Evolutionary conservation across 2,797 vertebrate genomes (phyloP).

Genomic region (Lutjanus campechanus): DNA sequence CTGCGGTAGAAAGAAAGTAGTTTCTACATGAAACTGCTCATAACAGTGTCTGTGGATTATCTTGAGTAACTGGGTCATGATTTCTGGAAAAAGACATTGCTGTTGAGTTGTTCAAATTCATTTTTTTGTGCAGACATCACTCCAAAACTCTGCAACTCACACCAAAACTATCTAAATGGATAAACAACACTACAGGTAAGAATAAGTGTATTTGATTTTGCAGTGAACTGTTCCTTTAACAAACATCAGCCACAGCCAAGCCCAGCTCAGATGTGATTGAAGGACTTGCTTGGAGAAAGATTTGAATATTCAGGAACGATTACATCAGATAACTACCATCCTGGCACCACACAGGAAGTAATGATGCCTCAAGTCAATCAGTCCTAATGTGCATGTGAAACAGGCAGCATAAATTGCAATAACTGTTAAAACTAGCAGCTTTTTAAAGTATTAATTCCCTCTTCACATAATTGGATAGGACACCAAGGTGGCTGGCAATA

Average conservation of each 20-base stretch:
- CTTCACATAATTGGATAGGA: conserved; percentile 93
- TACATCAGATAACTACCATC: conserved; percentile 82
- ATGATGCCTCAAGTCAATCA: conserved; percentile 85
- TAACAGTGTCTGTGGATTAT: too few relatives aligned
- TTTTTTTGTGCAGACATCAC: too few relatives aligned
- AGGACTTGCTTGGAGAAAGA: not conserved
- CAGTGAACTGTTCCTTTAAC: not conserved
- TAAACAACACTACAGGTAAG: too few relatives aligned
- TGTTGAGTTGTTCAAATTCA: too few relatives aligned
- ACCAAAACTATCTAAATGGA: too few relatives aligned
- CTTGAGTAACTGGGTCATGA: too few relatives aligned
- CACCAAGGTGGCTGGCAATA: conserved; percentile 88
- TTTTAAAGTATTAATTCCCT: conserved; percentile 94
- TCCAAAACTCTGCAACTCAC: too few relatives aligned
- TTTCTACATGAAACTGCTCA: too few relatives aligned
- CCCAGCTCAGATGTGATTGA: not conserved
- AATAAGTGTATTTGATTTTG: too few relatives aligned
- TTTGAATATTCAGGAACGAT: conserved; percentile 85
- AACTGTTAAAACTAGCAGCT: conserved; percentile 92
- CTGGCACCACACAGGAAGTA: conserved; percentile 87
- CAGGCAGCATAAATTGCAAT: conserved; percentile 89
- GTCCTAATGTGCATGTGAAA: conserved; percentile 88
- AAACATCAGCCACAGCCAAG: not conserved
- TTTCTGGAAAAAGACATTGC: too few relatives aligned
- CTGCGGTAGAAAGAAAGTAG: too few relatives aligned